phyloP scores from a whole-genome alignment of 2,797 vertebrate species.

The Myoxocephalus aenaeus region DNA sequence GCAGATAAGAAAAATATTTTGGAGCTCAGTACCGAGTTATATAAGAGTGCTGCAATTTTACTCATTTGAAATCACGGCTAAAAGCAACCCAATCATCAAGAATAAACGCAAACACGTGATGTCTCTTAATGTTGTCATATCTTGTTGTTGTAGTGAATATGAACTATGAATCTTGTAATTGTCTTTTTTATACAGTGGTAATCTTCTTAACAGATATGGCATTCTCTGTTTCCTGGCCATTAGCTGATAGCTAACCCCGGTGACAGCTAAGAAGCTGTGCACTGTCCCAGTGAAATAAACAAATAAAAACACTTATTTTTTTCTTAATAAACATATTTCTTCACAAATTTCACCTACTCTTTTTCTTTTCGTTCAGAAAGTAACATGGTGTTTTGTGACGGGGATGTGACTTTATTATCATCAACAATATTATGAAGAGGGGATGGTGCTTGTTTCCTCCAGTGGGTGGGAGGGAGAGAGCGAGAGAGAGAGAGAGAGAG shows the following conservation, averaged over 20 bases:
- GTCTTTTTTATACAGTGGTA: background rate
- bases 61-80: background rate
- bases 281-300: background rate
- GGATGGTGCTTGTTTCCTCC: conserved; percentile 4
- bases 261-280: background rate
- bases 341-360: background rate
- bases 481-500: conserved; percentile 10
- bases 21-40: background rate
- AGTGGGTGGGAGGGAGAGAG: conserved; percentile 19
- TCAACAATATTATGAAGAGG: conserved; percentile 1
- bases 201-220: background rate
- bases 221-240: background rate
- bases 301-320: background rate
- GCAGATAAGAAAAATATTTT: background rate
- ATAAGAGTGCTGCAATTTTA: background rate
- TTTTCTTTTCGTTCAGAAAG: background rate
- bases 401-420: background rate
- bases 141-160: background rate
- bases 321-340: conserved; percentile 2
- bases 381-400: background rate
- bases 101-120: background rate
- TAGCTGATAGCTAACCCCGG: background rate
- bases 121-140: background rate
- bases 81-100: background rate
- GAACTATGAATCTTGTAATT: background rate